Base-by-base conservation (phyloP, 2,797 vertebrate genomes). In the Thaleichthys pacificus region DNA sequence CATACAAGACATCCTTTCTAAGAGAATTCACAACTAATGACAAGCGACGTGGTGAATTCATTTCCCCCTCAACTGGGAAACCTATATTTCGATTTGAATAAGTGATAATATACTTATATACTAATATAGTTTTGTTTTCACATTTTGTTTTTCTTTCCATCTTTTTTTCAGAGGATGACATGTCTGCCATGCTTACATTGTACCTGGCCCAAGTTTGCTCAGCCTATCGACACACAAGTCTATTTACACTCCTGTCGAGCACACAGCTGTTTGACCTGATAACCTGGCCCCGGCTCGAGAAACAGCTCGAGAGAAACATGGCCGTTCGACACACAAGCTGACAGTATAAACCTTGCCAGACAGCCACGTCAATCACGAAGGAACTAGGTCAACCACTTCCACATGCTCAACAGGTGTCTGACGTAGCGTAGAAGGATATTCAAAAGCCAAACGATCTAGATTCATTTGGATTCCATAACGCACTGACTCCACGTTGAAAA, bases 251-350 rank as follows among this genome's bases (percentile, higher is more conserved):
- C 75, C 56, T 76, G 67, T 77, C 71, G 66, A 71, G 54, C 66
- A 71, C 70, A 65, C 56, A 70, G 21, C 66, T 87, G 86, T 90
- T 86, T 87, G 82, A 81, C 75, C 80, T 66, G 58, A 80, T 85
- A 72, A 79, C 81, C 76, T 76, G 14, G 47, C 7, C 15, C 22
- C 28, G 42, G 77, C 82, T 84, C 82, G 81, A 82, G 78, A 54
- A 71, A 73, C 69, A 42, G 77, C 82, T 84, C 82, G 71, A 17
- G 82, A 82, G 78, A 54, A 71, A 75, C 69, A 42, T 26, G 30
- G 24, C 61, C 56, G 78, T 81, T 84, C 86, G 91, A 84, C 88
- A 71, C 84, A 83, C 86, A 88, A 86, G 84, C 76, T 88, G 84
- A 82, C 75, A 6, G 38, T 11, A 2, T 42, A 9, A 42, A 42